Evolutionary conservation across 2,113 vertebrate species (phyloP).

Genomic region (Paraplagusia blochii): DNA sequence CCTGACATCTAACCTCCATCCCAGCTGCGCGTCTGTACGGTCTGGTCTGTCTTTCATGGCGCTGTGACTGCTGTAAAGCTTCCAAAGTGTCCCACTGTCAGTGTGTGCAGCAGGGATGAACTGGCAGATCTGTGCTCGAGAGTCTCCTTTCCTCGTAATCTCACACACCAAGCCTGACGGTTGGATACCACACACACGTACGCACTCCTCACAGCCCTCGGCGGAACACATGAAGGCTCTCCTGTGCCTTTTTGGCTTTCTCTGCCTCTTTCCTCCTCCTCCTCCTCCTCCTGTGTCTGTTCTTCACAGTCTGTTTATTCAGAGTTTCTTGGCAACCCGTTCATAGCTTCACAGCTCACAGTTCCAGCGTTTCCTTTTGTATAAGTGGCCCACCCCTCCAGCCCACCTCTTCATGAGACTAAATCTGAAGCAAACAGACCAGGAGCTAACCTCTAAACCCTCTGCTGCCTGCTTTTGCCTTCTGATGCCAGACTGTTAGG

Average conservation of each 20-base stretch:
- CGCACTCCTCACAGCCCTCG: background rate
- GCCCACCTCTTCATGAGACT: constrained; percentile 34
- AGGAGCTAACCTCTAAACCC: background rate
- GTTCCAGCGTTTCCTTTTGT: constrained; percentile 20
- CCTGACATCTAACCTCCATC: background rate
- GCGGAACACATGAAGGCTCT: constrained; percentile 31
- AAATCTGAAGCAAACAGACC: constrained; percentile 13
- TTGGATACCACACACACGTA: constrained; percentile 10
- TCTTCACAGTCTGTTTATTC: constrained; percentile 48
- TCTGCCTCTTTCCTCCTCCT: background rate
- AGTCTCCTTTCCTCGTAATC: constrained; percentile 36
- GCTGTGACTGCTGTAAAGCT: constrained; percentile 1
- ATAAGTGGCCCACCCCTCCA: constrained; percentile 25
- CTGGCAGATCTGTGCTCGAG: constrained; percentile 20
- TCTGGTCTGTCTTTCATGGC: constrained; percentile 1
- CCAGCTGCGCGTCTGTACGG: background rate
- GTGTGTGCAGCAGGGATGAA: constrained; percentile 6
- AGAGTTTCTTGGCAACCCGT: constrained; percentile 37
- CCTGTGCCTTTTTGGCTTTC: constrained; percentile 30
- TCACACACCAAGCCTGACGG: constrained; percentile 30
- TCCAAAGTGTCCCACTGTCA: background rate
- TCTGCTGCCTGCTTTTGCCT: background rate
- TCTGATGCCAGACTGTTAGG: background rate
- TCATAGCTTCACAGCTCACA: constrained; percentile 30
- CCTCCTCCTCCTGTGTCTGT: constrained; percentile 24